A percentile compares a stretch with the other conserved stretches of the same genome.
These are phyloP conservation scores for Drosophila subpulchrella DNA, from an alignment of 1,140 invertebrate species.

Conservation along the genomic window DNA sequence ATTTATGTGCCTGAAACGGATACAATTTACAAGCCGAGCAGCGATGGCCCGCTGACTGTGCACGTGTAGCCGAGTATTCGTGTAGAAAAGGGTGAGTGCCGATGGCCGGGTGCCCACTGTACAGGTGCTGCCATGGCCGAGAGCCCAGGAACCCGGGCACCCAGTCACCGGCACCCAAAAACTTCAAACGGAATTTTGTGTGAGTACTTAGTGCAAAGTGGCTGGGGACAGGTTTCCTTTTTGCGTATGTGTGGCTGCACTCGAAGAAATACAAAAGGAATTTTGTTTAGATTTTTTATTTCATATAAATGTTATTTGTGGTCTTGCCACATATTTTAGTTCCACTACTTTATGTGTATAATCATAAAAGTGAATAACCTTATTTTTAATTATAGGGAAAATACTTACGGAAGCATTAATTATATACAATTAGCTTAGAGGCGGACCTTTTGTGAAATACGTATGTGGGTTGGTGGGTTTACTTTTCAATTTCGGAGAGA, in stretches of 20 bases:
- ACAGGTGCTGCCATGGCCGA: constrained; percentile 55
- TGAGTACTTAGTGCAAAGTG: constrained; percentile 82
- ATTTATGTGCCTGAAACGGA: constrained; percentile 83
- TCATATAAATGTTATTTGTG: too few relatives aligned
- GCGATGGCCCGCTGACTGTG: constrained; percentile 47
- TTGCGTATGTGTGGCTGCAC: constrained; percentile 35
- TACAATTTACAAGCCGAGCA: constrained; percentile 79
- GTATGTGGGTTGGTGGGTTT: too few relatives aligned
- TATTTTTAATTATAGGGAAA: too few relatives aligned
- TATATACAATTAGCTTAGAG: too few relatives aligned
- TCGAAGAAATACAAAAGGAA: neutral
- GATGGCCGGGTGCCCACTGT: constrained; percentile 32
- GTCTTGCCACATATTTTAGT: too few relatives aligned
- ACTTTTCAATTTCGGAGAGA: too few relatives aligned
- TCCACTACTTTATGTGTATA: too few relatives aligned
- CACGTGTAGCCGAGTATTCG: constrained; percentile 50
- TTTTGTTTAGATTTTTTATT: too few relatives aligned
- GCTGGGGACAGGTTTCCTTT: constrained; percentile 58
- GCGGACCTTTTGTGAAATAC: too few relatives aligned
- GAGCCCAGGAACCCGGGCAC: neutral
- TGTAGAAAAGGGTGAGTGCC: constrained; percentile 30
- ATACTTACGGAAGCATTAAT: too few relatives aligned
- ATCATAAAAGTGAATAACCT: too few relatives aligned
- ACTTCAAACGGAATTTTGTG: constrained; percentile 81
- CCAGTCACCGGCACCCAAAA: constrained; percentile 48